These are phyloP conservation scores for Eupithecia pulchellata DNA, from an alignment of 2,888 invertebrate genomes.

Conservation along the genomic window DNA sequence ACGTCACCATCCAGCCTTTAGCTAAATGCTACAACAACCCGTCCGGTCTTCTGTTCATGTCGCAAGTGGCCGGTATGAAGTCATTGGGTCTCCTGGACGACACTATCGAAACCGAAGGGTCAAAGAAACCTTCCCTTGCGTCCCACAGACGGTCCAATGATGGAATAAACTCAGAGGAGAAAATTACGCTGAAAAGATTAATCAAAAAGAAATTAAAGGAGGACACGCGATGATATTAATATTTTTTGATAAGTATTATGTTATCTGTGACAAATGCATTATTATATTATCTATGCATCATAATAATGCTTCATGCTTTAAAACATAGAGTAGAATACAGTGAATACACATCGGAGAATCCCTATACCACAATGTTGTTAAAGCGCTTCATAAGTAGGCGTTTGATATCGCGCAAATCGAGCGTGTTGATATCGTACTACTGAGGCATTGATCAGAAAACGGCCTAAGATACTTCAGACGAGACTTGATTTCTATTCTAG, in stretches of 20 bases:
- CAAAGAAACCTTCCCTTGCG: not conserved
- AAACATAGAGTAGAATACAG: not conserved
- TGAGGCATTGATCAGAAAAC: too few relatives aligned
- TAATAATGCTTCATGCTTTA: not conserved
- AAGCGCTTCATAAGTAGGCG: too few relatives aligned
- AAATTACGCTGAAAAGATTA: not conserved
- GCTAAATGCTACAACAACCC: constrained; percentile 63
- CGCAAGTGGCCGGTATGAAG: constrained; percentile 66
- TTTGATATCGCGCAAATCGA: too few relatives aligned
- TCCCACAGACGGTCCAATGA: not conserved
- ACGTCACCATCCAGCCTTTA: constrained; percentile 67
- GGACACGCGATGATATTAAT: not conserved
- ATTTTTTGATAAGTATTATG: too few relatives aligned
- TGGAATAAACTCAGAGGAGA: not conserved
- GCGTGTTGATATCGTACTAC: too few relatives aligned
- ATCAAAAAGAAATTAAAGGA: not conserved
- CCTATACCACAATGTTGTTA: too few relatives aligned
- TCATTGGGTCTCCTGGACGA: constrained; percentile 60
- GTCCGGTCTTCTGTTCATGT: constrained; percentile 61
- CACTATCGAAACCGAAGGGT: not conserved
- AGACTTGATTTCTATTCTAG: too few relatives aligned
- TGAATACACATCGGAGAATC: too few relatives aligned
- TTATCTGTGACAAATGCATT: too few relatives aligned
- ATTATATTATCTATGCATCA: not conserved
- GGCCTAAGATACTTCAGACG: too few relatives aligned